phyloP scores from a whole-genome alignment of 2,797 vertebrate species.

The Lepilemur ruficaudatus region DNA sequence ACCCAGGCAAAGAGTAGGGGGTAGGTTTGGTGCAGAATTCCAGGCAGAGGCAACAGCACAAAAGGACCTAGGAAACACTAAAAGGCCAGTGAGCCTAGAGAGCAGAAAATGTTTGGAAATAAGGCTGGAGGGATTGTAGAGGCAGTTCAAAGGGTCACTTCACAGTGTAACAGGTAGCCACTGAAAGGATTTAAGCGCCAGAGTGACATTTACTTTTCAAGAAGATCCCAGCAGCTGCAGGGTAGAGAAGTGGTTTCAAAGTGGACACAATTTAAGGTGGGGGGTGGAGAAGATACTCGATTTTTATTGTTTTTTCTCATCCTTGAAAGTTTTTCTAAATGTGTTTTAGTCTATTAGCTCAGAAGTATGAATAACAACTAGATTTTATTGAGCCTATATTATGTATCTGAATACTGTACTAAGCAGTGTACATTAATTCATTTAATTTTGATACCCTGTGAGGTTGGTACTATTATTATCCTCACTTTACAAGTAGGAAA shows the following conservation, averaged over 20 bases:
- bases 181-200: not conserved
- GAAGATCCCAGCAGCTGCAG: not conserved
- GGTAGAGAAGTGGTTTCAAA: not conserved
- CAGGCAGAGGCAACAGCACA: not conserved
- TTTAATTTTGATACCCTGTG: not conserved
- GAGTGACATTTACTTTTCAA: conserved; percentile 7
- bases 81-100: not conserved
- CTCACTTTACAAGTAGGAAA: conserved; percentile 7
- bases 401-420: not conserved
- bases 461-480: not conserved
- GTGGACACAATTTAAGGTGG: not conserved
- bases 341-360: not conserved
- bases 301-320: conserved; percentile 17
- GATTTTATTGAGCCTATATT: not conserved
- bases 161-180: not conserved
- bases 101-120: not conserved
- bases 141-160: not conserved
- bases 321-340: conserved; percentile 1
- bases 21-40: not conserved
- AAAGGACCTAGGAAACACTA: not conserved
- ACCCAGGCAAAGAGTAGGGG: not conserved
- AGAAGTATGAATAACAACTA: not conserved
- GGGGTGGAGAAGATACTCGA: not conserved
- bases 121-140: not conserved
- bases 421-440: not conserved